Evolutionary conservation across 2,797 vertebrate species (phyloP).

Genomic region (Botia almorhae): DNA sequence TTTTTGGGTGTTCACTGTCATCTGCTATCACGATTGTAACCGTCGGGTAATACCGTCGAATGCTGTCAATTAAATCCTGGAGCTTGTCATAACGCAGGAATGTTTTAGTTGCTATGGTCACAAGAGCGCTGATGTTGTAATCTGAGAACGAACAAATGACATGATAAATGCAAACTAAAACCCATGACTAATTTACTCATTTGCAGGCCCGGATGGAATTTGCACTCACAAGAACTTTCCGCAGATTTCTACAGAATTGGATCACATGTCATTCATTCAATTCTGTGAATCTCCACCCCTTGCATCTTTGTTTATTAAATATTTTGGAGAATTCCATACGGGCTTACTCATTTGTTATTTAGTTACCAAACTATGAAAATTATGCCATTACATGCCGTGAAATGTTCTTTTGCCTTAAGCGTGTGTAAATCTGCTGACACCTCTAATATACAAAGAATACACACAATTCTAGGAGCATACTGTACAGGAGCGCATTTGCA

Average conservation of each 20-base stretch:
- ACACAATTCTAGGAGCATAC: neutral
- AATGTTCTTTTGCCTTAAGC: neutral
- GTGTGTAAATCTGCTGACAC: neutral
- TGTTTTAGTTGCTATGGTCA: constrained; percentile 94
- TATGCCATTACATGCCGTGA: neutral
- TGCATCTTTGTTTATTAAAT: no score
- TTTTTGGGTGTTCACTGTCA: constrained; percentile 85
- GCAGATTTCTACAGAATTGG: neutral
- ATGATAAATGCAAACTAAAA: constrained; percentile 23
- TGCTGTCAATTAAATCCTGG: constrained; percentile 86
- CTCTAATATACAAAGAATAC: neutral
- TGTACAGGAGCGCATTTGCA: neutral
- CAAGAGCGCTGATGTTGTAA: constrained; percentile 87
- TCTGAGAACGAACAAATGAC: constrained; percentile 64
- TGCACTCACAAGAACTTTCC: neutral
- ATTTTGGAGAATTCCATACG: no score
- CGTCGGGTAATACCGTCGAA: constrained; percentile 88
- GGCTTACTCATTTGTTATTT: neutral
- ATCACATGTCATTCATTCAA: neutral
- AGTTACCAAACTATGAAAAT: neutral
- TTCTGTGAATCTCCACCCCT: no score
- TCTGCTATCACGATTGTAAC: constrained; percentile 91
- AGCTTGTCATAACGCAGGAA: constrained; percentile 93
- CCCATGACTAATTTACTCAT: neutral
- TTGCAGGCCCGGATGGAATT: neutral